phyloP scores from a whole-genome alignment of 2,888 invertebrate genomes.

The Epiblema foenella region DNA sequence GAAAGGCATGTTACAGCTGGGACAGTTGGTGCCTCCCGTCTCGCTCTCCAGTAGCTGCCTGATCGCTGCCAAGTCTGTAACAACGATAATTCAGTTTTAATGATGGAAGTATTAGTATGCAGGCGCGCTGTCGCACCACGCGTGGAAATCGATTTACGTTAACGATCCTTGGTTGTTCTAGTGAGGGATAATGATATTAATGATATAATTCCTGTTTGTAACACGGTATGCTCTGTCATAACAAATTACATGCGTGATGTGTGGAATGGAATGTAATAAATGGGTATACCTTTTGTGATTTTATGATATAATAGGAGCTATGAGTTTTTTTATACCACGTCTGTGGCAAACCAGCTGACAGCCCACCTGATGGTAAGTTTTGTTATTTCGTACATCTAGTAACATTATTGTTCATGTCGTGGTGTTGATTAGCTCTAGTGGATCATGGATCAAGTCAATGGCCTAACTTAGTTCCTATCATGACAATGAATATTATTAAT shows the following conservation, averaged over 20 bases:
- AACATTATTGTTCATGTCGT: not conserved
- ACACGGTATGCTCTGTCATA: conserved; percentile 56
- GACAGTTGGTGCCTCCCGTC: conserved; percentile 89
- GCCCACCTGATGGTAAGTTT: no score
- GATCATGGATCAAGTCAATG: no score
- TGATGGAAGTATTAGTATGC: conserved; percentile 51
- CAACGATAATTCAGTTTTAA: conserved; percentile 52
- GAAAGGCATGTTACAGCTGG: conserved; percentile 96
- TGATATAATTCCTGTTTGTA: conserved; percentile 57
- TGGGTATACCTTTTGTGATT: conserved; percentile 52
- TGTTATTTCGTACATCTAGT: conserved; percentile 6
- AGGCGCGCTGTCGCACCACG: conserved; percentile 55
- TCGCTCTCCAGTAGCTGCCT: conserved; percentile 91
- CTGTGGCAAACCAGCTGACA: no score
- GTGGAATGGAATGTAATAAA: conserved; percentile 56
- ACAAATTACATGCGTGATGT: conserved; percentile 61
- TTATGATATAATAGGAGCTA: conserved; percentile 47
- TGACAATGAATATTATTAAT: no score
- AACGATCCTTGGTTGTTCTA: conserved; percentile 67
- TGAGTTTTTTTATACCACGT: no score
- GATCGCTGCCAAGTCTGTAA: conserved; percentile 93
- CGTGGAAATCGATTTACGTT: conserved; percentile 67
- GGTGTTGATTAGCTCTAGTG: not conserved
- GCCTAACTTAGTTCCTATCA: no score
- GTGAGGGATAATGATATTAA: conserved; percentile 63